Evolutionary conservation across 2,797 vertebrate genomes (phyloP), one percentile per base, ranked within the genome.

Genomic region (Ambastaia sidthimunki): DNA sequence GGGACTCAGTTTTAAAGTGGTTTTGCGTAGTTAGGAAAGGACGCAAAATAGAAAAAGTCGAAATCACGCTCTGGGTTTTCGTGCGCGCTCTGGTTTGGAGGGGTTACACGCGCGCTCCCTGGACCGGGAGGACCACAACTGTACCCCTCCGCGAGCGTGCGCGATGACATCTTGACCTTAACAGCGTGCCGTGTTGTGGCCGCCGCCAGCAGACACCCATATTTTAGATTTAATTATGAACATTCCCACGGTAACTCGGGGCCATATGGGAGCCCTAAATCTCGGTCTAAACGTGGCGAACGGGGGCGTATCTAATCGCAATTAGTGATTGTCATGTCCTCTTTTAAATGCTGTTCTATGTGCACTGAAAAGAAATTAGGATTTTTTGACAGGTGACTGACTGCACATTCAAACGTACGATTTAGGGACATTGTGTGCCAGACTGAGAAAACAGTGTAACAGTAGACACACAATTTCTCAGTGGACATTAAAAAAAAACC

Each of bases 321-420:
- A 92, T 94, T 92, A 93, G 91, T 90, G 86, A 91, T 93, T 94
- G 92, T 92, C 90, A 80, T 91, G 89, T 93, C 91, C 89, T 89
- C 88, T 89, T 88, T 90, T 90, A 82, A 80, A 83, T 65, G 50
- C 54, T 68, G 86, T 82, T 88, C 90, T 89, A 88, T 83, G 60
- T 50, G 76, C 69, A 52, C 72, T 82, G 87, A 71, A 77, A 78
- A 80, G 74, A 82, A 78, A 81, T 81, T 68, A 80, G 85, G 82
- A 79, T 85, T 81, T n/a, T 76, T 65, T 83, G 86, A 85, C 84
- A 87, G 86, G 84, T 87, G 84, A 85, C 77, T 84, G 76, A 81
- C 73, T 74, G 81, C 74, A 63, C 70, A 66, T 81, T 70, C 67
- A 78, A 70, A 25, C 77, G 71, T 78, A 50, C 31, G 69, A 54